Evolutionary conservation across 2,888 invertebrate genomes (phyloP).

Genomic region (Syrista parreyssii): DNA sequence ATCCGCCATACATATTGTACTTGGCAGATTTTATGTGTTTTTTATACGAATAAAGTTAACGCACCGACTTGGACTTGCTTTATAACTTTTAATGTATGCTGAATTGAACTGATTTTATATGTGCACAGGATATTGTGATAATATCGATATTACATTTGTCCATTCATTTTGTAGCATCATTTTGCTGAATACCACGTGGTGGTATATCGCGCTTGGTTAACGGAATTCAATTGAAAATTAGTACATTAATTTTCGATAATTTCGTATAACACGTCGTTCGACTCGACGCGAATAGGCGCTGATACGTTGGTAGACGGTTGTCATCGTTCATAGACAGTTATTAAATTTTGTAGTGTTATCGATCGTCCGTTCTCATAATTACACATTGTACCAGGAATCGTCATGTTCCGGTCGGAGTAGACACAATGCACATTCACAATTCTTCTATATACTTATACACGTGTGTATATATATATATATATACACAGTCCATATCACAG

Average conservation of each 20-base stretch:
- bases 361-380: slow-evolving; percentile 43
- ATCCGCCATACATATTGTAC: background rate
- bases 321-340: slow-evolving; percentile 30
- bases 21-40: background rate
- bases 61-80: background rate
- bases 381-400: slow-evolving; percentile 33
- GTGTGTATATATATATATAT: background rate
- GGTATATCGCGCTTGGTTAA: background rate
- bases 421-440: no score
- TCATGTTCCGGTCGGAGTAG: background rate
- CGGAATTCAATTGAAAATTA: background rate
- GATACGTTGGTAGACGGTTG: slow-evolving; percentile 34
- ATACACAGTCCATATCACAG: background rate
- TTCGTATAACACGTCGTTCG: background rate
- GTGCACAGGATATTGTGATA: background rate
- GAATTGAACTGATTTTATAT: background rate
- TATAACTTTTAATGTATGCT: background rate
- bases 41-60: background rate
- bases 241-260: background rate
- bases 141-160: background rate
- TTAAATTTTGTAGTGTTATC: slow-evolving; percentile 16
- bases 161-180: background rate
- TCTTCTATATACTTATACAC: background rate
- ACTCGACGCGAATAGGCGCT: background rate
- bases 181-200: background rate